Percentiles rank a stretch among this genome's conserved stretches.
These are phyloP conservation scores for Gambusia yucatana DNA, from an alignment of 2,797 vertebrate species.

Conservation along the genomic window DNA sequence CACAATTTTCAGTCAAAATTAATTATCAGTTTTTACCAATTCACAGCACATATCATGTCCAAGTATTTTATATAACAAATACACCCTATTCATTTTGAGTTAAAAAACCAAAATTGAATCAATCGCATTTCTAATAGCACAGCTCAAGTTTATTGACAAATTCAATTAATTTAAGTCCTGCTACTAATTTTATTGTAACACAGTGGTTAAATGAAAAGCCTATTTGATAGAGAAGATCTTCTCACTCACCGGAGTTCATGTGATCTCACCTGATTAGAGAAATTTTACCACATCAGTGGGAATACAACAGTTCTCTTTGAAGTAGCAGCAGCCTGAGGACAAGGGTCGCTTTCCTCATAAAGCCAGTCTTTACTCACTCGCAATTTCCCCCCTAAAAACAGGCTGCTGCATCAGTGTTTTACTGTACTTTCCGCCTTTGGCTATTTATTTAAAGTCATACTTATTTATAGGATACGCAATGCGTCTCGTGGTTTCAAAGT, in stretches of 20 bases:
- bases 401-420: constrained; percentile 9
- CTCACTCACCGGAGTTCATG: not conserved
- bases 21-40: not conserved
- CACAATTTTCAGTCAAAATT: not conserved
- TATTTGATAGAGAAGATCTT: not conserved
- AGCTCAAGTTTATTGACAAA: not conserved
- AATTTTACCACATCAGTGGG: not conserved
- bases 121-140: not conserved
- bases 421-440: not conserved
- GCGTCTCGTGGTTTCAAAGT: not conserved
- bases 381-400: not conserved
- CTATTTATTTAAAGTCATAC: not conserved
- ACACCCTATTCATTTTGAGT: not conserved
- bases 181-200: no score
- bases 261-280: not conserved
- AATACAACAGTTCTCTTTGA: not conserved
- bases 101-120: not conserved
- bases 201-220: not conserved
- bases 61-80: no score
- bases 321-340: not conserved
- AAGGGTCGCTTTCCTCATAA: not conserved
- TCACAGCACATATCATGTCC: not conserved
- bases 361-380: not conserved
- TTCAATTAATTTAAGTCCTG: not conserved
- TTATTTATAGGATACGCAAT: not conserved